Conservation (phyloP, 2,888 invertebrate genomes). For the Galeruca laticollis region DNA sequence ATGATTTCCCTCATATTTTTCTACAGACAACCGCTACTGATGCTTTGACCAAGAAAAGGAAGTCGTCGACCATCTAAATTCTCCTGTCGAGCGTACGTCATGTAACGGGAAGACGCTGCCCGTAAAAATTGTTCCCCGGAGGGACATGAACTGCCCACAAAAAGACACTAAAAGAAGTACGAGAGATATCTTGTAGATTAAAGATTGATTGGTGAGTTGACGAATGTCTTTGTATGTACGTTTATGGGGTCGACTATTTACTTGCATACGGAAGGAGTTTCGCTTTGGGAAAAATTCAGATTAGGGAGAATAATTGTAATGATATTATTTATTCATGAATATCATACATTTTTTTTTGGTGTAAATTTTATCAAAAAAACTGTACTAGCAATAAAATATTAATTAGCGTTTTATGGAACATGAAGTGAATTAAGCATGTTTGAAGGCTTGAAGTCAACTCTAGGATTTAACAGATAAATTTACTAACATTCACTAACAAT, state of each 20-base stretch:
- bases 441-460: too few relatives aligned
- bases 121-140: conserved; percentile 49
- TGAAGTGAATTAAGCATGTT: too few relatives aligned
- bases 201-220: conserved; percentile 36
- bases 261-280: neutral
- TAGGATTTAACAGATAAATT: too few relatives aligned
- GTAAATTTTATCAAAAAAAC: too few relatives aligned
- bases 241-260: conserved; percentile 6
- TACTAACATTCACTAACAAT: too few relatives aligned
- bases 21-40: neutral
- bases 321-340: neutral
- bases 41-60: conserved; percentile 9
- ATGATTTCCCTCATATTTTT: neutral
- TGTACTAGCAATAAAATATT: too few relatives aligned
- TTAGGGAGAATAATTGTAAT: neutral
- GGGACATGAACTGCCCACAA: conserved; percentile 54
- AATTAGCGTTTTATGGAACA: too few relatives aligned
- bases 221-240: conserved; percentile 9
- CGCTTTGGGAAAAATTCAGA: neutral
- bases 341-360: too few relatives aligned
- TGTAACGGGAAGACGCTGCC: conserved; percentile 40
- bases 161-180: conserved; percentile 38
- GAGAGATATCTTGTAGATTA: conserved; percentile 45
- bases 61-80: conserved; percentile 55
- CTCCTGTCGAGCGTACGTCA: conserved; percentile 59